Conservation (phyloP, 2,797 vertebrate species). For the Todus mexicanus region DNA sequence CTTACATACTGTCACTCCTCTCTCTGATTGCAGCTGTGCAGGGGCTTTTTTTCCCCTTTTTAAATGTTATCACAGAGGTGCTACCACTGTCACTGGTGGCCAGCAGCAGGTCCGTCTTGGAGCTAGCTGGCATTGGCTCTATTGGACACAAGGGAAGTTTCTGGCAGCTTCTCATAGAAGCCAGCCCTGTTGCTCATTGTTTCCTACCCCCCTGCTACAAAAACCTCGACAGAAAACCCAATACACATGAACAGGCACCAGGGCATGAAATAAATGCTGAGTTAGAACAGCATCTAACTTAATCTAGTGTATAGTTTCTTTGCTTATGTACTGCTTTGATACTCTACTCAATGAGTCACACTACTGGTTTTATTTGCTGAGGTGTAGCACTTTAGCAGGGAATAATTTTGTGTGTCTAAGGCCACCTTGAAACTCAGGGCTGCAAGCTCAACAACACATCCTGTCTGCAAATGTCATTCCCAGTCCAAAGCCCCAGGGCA, state of each 20-base stretch:
- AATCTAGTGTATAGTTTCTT: background rate
- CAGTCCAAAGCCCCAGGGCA: background rate
- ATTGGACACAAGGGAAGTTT: background rate
- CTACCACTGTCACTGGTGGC: rapidly evolving
- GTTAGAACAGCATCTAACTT: background rate
- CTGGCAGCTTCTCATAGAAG: background rate
- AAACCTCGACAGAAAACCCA: background rate
- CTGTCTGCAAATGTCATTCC: background rate
- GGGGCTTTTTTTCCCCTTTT: background rate
- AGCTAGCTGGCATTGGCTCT: rapidly evolving
- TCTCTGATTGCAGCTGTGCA: background rate
- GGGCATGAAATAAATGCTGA: background rate
- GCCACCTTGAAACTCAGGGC: background rate
- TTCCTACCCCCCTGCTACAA: background rate
- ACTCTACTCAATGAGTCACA: background rate
- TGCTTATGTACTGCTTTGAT: background rate
- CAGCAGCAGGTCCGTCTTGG: rapidly evolving
- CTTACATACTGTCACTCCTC: background rate
- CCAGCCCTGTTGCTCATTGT: background rate
- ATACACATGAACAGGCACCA: background rate
- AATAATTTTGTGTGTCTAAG: background rate
- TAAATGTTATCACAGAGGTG: background rate
- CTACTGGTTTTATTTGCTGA: background rate
- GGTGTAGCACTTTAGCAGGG: background rate
- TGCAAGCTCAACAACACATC: background rate